Evolutionary conservation across 2,113 vertebrate species (phyloP), one percentile per base, ranked within the genome.

Genomic region (Melanotaenia duboulayi): DNA sequence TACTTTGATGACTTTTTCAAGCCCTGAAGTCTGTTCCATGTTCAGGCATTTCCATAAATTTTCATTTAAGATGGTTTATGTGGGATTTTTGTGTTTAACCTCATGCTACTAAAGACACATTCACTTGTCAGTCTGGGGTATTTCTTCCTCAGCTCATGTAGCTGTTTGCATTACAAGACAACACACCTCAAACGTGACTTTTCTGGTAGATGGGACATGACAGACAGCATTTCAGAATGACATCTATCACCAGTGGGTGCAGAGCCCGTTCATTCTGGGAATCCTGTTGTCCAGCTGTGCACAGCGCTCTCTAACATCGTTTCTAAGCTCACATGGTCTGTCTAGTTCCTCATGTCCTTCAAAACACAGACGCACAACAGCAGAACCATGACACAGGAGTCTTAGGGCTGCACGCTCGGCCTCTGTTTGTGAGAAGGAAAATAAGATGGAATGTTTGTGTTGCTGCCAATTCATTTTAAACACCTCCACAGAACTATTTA

Each of bases 401-500:
- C 46, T n/a, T n/a, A 56, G 54, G 32, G 35, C 2, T 52, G 3
- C 11, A 7, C 23, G 10, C 2, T 56, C 48, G 2, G 13, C 46
- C 28, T n/a, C 12, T 22, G 28, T 25, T 58, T 58, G 20, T 44
- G 25, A 48, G 71, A 80, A 74, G 76, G 59, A 69, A 72, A 82
- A 65, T 35, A 70, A 76, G 66, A 63, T 63, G 44, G 39, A 55
- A 69, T 56, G 69, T 56, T 74, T 76, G 52, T 0, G 55, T 71
- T 75, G 24, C 68, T 48, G 59, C 81, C 87, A 87, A 91, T 84
- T 82, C 74, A 85, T 87, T 82, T 80, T 82, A 84, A 89, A 84
- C 72, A 68, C 71, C 82, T 81, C 70, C 55, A 51, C 79, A 82
- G 75, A 87, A 83, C 59, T 74, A 86, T 90, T 88, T 82, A 91